These are phyloP conservation scores for Euplexia lucipara DNA, from an alignment of 2,888 invertebrate genomes.

Conservation along the genomic window DNA sequence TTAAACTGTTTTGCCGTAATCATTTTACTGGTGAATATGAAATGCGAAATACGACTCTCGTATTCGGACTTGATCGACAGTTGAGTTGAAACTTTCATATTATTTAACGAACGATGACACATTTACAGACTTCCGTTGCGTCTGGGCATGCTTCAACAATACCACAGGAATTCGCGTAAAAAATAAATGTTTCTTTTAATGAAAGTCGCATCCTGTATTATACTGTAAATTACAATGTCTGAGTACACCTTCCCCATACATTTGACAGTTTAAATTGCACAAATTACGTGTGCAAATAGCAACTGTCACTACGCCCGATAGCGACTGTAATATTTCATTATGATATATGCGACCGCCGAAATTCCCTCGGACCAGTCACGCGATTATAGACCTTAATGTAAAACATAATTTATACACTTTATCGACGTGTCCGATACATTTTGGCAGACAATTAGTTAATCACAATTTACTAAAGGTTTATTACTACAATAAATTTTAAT, in stretches of 20 bases:
- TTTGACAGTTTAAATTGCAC: slow-evolving; percentile 45
- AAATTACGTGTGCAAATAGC: slow-evolving; percentile 60
- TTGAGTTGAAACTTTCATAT: not conserved
- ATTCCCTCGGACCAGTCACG: slow-evolving; percentile 55
- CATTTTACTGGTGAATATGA: slow-evolving; percentile 15
- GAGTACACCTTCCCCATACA: slow-evolving; percentile 31
- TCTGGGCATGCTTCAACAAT: slow-evolving; percentile 27
- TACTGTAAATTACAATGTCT: slow-evolving; percentile 31
- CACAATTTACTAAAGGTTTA: slow-evolving; percentile 46
- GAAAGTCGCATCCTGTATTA: slow-evolving; percentile 30
- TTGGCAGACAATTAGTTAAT: slow-evolving; percentile 54
- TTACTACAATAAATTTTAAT: slow-evolving; percentile 35
- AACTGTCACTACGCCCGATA: slow-evolving; percentile 66
- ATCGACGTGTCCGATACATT: slow-evolving; percentile 46
- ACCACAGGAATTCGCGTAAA: not conserved
- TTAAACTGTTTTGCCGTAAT: slow-evolving; percentile 22
- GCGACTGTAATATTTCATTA: slow-evolving; percentile 64
- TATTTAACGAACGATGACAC: slow-evolving; percentile 25
- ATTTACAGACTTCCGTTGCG: slow-evolving; percentile 12
- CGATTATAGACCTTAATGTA: slow-evolving; percentile 59
- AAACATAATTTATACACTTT: slow-evolving; percentile 50
- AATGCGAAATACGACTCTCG: slow-evolving; percentile 15
- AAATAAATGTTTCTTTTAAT: slow-evolving; percentile 1
- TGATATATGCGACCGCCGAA: slow-evolving; percentile 47
- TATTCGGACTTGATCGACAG: slow-evolving; percentile 2